phyloP scores from a whole-genome alignment of 2,888 invertebrate species.

The Miltochrista miniata region DNA sequence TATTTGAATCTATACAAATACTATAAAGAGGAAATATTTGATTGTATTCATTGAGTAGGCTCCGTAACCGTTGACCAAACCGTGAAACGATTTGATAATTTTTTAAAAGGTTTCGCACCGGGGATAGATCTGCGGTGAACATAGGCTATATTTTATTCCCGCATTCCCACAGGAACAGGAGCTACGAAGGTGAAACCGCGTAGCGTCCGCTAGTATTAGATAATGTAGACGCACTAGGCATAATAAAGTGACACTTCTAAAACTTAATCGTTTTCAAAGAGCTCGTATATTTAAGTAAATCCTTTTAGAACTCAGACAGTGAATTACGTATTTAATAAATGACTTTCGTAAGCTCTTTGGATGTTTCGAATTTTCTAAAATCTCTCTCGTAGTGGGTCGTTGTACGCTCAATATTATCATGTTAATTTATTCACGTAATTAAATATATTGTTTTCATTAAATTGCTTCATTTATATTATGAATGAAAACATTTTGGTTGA shows the following conservation, averaged over 20 bases:
- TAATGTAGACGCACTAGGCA: no score
- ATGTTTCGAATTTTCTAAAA: constrained; percentile 1
- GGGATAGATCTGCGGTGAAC: no score
- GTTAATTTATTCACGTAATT: constrained; percentile 8
- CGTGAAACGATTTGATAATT: no score
- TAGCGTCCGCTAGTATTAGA: no score
- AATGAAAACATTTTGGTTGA: background rate
- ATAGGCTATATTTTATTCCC: no score
- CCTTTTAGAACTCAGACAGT: constrained; percentile 3
- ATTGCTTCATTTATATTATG: constrained; percentile 4
- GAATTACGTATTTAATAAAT: constrained; percentile 6
- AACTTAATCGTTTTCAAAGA: background rate
- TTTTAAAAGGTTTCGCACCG: no score
- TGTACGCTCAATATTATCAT: constrained; percentile 8
- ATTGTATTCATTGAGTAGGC: no score
- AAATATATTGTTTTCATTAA: constrained; percentile 9
- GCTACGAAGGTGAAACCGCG: no score
- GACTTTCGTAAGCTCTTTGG: background rate
- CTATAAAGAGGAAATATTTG: no score
- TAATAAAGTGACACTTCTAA: background rate
- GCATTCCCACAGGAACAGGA: no score
- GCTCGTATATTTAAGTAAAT: background rate
- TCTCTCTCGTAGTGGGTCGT: constrained; percentile 3
- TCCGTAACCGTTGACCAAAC: no score
- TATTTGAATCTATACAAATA: no score